Evolutionary conservation across 1,140 invertebrate genomes (phyloP), one percentile per base, ranked within the genome.

Genomic region (Oryzaephilus surinamensis): DNA sequence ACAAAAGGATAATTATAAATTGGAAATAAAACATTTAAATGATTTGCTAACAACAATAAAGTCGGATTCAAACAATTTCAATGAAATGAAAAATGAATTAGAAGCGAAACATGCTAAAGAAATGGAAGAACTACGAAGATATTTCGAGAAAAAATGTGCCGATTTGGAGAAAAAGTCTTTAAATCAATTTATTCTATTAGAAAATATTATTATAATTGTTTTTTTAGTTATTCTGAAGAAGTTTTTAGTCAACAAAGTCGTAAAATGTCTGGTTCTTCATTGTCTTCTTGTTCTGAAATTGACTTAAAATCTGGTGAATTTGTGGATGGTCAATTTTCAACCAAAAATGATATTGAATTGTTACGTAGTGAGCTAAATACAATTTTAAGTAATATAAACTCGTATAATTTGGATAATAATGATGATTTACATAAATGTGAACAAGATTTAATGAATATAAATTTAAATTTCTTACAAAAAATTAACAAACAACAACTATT

Each of bases 131-230:
- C 50, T 85, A 13, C 67, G 81, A 28, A 80, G 71, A 1, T 86
- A 84, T 50, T 86, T 84, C 52, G 81, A 84, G 43, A 68, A 78
- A 53, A 83, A 83, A 55, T 84, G 80, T 53, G 67, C 74, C 0
- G 77, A 84, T 46, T 69, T 85, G 60, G 78, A 82, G 57, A 80
- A 81, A 51, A 76, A 82, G 67, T 82, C 59, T 17, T n/a, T n/a
- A 1, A 28, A 28, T 28, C 6, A 11, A 28, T 6, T 6, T 12
- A 28, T 34, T 41, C 36, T 32, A 41, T 29, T 38, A 10, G 4
- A 13, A 43, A 23, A 32, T 43, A 7, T 26, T 42, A 11, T 15
- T 45, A 26, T 14, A 2, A 32, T 32, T 16, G 8, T 26, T 7
- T 30, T 56, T 60, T 28, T 29, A 71, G 68, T 48, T 74, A 77